phyloP scores from a whole-genome alignment of 1,140 invertebrate species.

The Pogonus chalceus region DNA sequence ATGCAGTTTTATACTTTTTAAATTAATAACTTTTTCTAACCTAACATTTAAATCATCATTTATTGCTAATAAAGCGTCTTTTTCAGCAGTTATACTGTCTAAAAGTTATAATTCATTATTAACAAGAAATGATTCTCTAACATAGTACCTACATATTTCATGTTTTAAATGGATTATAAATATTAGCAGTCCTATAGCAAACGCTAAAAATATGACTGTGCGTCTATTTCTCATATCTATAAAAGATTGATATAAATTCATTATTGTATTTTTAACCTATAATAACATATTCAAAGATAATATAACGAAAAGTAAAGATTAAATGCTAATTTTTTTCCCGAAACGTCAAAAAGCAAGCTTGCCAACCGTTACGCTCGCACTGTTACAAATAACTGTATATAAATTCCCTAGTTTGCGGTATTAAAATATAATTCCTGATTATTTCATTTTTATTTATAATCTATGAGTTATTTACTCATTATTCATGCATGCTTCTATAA shows the following conservation, averaged over 20 bases:
- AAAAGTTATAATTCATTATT: background rate
- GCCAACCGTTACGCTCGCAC: too few relatives aligned
- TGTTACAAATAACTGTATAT: background rate
- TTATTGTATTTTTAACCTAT: background rate
- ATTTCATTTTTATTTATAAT: background rate
- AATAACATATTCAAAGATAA: background rate
- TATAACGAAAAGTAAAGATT: background rate
- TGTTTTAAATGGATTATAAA: constrained; percentile 4
- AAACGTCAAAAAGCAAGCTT: too few relatives aligned
- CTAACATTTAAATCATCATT: background rate
- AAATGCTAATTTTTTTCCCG: too few relatives aligned
- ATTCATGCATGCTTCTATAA: too few relatives aligned
- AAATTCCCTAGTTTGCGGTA: background rate
- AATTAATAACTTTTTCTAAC: constrained; percentile 1
- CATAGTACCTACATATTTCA: constrained; percentile 1
- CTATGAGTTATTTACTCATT: too few relatives aligned
- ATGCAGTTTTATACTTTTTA: constrained; percentile 10
- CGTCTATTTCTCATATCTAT: constrained; percentile 4
- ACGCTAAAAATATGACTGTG: background rate
- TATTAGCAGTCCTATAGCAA: background rate
- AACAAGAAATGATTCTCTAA: background rate
- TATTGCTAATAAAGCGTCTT: background rate
- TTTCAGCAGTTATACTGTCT: background rate
- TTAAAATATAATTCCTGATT: background rate
- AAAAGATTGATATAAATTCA: background rate